Evolutionary conservation across 2,113 vertebrate genomes (phyloP).

Genomic region (Scortum barcoo): DNA sequence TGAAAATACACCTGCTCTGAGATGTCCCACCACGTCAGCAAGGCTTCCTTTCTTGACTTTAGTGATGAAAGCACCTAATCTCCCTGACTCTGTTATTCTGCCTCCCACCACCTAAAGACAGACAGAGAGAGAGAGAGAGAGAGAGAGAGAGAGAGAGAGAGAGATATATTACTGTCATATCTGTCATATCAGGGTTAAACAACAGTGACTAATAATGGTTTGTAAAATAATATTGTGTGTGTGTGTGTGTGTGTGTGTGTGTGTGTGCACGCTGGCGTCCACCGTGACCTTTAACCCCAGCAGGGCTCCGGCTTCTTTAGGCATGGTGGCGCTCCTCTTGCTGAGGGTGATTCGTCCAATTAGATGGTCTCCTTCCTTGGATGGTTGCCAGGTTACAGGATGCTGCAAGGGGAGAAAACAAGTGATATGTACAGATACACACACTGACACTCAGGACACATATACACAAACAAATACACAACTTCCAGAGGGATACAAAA

Average conservation of each 20-base stretch:
- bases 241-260: background rate
- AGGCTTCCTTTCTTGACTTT: slow-evolving; percentile 99
- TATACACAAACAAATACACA: background rate
- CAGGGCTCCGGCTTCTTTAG: slow-evolving; percentile 97
- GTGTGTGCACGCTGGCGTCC: background rate
- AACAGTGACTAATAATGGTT: background rate
- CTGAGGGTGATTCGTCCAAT: slow-evolving; percentile 98
- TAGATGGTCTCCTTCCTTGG: slow-evolving; percentile 97
- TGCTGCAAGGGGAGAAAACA: slow-evolving; percentile 83
- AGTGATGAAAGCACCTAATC: slow-evolving; percentile 99
- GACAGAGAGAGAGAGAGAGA: slow-evolving; percentile 79
- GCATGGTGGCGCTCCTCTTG: slow-evolving; percentile 95
- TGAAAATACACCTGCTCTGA: slow-evolving; percentile 91
- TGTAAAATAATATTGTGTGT: background rate
- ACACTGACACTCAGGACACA: background rate
- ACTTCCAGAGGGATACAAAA: background rate
- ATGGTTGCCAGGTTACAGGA: slow-evolving; percentile 98
- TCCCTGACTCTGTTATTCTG: slow-evolving; percentile 96
- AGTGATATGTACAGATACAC: background rate
- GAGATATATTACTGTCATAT: background rate
- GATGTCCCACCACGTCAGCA: slow-evolving; percentile 97
- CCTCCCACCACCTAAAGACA: slow-evolving; percentile 93
- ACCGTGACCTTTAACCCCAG: slow-evolving; percentile 92
- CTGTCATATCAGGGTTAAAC: background rate
- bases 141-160: background rate